Evolutionary conservation across 2,113 vertebrate genomes (phyloP).

Genomic region (Mormyrus iriodes): DNA sequence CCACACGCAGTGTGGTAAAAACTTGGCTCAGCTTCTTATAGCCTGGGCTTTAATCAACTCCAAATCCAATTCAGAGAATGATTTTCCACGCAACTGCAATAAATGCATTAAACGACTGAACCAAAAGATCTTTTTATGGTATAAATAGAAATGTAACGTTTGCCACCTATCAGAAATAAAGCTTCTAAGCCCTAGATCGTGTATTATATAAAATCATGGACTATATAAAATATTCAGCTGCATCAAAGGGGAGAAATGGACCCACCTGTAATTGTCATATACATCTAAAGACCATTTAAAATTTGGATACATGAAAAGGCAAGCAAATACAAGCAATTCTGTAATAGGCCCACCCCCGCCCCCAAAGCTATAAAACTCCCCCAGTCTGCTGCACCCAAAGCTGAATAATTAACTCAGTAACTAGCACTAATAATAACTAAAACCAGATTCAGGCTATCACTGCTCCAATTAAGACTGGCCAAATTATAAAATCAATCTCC

Average conservation of each 20-base stretch:
- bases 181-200: neutral
- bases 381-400: neutral
- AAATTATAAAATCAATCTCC: neutral
- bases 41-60: neutral
- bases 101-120: neutral
- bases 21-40: neutral
- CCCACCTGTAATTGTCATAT: neutral
- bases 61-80: neutral
- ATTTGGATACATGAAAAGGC: neutral
- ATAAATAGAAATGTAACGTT: neutral
- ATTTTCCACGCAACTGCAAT: neutral
- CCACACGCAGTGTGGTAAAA: neutral
- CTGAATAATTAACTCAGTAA: constrained; percentile 10
- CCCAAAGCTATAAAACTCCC: neutral
- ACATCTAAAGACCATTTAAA: neutral
- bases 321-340: neutral
- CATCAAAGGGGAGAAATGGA: neutral
- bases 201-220: neutral
- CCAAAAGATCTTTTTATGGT: neutral
- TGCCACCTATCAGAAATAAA: neutral
- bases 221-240: neutral
- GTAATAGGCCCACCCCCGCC: neutral
- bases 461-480: neutral
- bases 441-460: neutral
- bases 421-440: constrained; percentile 12